These are phyloP conservation scores for Tetranychus piercei DNA, from an alignment of 2,888 invertebrate genomes.

Conservation along the genomic window DNA sequence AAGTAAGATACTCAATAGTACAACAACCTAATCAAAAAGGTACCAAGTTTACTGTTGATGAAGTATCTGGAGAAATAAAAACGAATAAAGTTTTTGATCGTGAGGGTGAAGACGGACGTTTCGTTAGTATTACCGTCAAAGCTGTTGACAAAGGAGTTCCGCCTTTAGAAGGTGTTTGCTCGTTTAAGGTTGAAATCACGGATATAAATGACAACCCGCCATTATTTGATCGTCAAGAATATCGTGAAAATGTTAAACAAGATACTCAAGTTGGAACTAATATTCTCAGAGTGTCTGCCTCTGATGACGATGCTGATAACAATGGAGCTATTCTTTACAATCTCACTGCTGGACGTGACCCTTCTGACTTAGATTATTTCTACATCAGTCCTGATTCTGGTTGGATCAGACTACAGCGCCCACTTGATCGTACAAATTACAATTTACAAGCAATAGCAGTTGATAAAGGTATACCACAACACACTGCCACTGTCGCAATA, in stretches of 20 bases:
- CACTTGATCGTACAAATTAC: slow-evolving; percentile 90
- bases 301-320: slow-evolving; percentile 88
- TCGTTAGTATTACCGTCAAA: slow-evolving; percentile 87
- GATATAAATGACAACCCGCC: slow-evolving; percentile 47
- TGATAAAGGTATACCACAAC: slow-evolving; percentile 87
- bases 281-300: slow-evolving; percentile 79
- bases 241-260: slow-evolving; percentile 88
- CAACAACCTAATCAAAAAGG: slow-evolving; percentile 87
- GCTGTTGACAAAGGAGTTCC: slow-evolving; percentile 98
- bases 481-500: slow-evolving; percentile 89
- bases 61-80: slow-evolving; percentile 80
- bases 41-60: slow-evolving; percentile 83
- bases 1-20: slow-evolving; percentile 68
- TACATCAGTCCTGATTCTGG: slow-evolving; percentile 90
- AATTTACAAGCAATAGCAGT: slow-evolving; percentile 94
- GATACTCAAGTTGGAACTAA: slow-evolving; percentile 87
- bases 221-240: slow-evolving; percentile 86
- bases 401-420: slow-evolving; percentile 86
- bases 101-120: slow-evolving; percentile 88
- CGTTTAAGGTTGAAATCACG: slow-evolving; percentile 90
- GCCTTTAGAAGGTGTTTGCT: slow-evolving; percentile 89
- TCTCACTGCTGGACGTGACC: slow-evolving; percentile 68
- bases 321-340: slow-evolving; percentile 87
- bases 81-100: slow-evolving; percentile 91
- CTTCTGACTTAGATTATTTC: slow-evolving; percentile 79